Percentiles rank a stretch among this genome's conserved stretches.
These are phyloP conservation scores for Hypotaenidia okinawae DNA, from an alignment of 2,797 vertebrate species.

Conservation along the genomic window DNA sequence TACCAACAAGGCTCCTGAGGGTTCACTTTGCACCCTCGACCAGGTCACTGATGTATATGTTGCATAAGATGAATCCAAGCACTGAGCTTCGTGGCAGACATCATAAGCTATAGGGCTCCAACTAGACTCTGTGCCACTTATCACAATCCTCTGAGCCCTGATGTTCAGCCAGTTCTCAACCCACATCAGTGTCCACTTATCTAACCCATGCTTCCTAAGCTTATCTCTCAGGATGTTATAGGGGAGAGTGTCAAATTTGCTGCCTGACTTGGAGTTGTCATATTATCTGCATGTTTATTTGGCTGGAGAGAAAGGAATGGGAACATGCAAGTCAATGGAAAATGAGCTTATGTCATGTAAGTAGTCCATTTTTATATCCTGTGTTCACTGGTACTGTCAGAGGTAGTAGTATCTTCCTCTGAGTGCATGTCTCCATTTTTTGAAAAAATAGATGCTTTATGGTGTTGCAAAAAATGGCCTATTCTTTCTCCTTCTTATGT, in stretches of 20 bases:
- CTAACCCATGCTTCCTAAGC: no score
- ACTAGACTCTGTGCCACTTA: no score
- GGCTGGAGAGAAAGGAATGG: not conserved
- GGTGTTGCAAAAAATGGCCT: not conserved
- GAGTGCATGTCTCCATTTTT: not conserved
- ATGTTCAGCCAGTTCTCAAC: no score
- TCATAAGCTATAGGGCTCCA: no score
- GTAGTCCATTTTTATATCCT: not conserved
- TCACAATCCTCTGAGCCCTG: no score
- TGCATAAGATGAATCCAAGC: no score
- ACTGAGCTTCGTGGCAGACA: no score
- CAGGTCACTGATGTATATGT: no score
- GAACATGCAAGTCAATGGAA: not conserved
- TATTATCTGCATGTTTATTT: not conserved
- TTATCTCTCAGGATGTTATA: no score
- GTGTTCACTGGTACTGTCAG: not conserved
- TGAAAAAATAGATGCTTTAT: not conserved
- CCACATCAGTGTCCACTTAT: no score
- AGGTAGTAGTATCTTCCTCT: not conserved
- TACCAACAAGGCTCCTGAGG: no score
- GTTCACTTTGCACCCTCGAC: no score
- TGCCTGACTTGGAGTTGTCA: not conserved
- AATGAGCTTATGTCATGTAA: not conserved
- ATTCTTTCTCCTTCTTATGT: not conserved
- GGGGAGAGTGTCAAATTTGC: not conserved